These are phyloP conservation scores for Myiotriccus ornatus DNA, from an alignment of 2,797 vertebrate species.

Conservation along the genomic window DNA sequence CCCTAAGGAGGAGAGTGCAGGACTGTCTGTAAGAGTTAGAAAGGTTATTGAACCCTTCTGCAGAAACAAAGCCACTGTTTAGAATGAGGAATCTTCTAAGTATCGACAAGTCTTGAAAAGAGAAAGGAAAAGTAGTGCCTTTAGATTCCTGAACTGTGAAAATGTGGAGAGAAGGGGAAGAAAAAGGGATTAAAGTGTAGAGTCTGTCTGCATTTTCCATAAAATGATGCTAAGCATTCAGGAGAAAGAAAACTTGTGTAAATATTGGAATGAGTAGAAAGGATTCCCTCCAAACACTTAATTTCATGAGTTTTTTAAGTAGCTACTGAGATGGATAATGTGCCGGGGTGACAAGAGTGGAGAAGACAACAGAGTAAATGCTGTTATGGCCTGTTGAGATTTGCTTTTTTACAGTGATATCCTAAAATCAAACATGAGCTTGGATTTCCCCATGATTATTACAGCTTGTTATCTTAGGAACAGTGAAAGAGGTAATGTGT, in stretches of 20 bases:
- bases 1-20: background rate
- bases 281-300: background rate
- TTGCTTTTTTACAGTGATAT: background rate
- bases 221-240: background rate
- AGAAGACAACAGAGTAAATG: background rate
- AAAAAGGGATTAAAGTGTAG: background rate
- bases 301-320: background rate
- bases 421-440: background rate
- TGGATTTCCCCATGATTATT: background rate
- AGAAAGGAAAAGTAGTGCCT: background rate
- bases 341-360: background rate
- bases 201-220: background rate
- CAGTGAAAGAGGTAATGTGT: background rate
- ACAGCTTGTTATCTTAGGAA: background rate
- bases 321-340: background rate
- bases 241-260: background rate
- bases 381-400: background rate
- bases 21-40: background rate
- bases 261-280: background rate
- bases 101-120: background rate
- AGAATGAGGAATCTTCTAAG: background rate
- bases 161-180: background rate
- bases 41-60: background rate
- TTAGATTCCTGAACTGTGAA: background rate
- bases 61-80: background rate